phyloP scores from a whole-genome alignment of 1,140 invertebrate genomes.

The Eupristina koningsbergeri region DNA sequence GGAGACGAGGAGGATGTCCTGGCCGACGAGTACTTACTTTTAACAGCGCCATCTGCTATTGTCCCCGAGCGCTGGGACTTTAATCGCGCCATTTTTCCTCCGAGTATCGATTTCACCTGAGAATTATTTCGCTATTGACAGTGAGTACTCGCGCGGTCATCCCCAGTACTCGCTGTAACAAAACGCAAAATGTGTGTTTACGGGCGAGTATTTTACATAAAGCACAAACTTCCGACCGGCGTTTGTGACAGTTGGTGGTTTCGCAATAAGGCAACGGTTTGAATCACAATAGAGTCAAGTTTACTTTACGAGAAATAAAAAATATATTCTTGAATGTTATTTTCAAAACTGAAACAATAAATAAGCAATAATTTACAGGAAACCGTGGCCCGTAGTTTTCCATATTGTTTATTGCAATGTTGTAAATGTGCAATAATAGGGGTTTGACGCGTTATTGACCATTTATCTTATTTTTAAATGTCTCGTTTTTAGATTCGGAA shows the following conservation, averaged over 20 bases:
- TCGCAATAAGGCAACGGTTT: background rate
- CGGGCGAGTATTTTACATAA: background rate
- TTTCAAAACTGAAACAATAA: background rate
- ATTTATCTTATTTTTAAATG: background rate
- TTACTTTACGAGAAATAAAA: background rate
- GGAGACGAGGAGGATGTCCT: too few species aligned
- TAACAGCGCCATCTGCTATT: background rate
- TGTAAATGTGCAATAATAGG: background rate
- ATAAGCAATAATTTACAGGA: background rate
- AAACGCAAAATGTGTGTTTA: background rate
- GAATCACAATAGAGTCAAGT: background rate
- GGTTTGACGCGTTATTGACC: background rate
- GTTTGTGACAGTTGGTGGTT: background rate
- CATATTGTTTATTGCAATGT: background rate
- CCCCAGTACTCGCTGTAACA: background rate
- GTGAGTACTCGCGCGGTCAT: background rate
- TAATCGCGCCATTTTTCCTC: background rate
- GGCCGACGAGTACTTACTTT: too few species aligned
- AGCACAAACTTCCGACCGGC: background rate
- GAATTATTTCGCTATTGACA: background rate
- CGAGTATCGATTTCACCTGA: background rate
- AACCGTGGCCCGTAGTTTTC: background rate
- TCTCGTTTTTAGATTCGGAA: background rate
- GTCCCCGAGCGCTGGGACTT: background rate
- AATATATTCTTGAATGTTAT: background rate